These are phyloP conservation scores for Amiota mariae DNA, from an alignment of 2,888 invertebrate genomes.

Conservation along the genomic window DNA sequence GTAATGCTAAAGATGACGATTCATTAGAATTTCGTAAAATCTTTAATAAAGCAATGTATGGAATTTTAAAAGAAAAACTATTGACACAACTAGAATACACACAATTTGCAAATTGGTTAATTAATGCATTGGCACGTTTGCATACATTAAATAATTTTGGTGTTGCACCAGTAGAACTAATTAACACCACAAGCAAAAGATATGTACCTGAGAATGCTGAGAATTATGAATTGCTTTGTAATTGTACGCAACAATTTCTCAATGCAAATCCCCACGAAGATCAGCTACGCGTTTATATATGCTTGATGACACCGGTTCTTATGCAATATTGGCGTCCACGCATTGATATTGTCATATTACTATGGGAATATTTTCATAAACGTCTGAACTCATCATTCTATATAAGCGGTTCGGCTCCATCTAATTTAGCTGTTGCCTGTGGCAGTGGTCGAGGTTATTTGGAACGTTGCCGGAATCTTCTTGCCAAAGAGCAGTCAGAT, in stretches of 20 bases:
- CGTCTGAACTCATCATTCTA: constrained; percentile 76
- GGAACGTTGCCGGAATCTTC: constrained; percentile 71
- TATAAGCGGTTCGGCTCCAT: constrained; percentile 73
- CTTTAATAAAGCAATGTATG: constrained; percentile 70
- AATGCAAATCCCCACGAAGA: constrained; percentile 74
- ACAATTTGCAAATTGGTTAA: constrained; percentile 74
- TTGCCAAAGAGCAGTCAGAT: constrained; percentile 57
- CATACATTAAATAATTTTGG: constrained; percentile 72
- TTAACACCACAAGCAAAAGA: constrained; percentile 44
- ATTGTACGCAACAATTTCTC: constrained; percentile 73
- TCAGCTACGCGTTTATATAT: constrained; percentile 74
- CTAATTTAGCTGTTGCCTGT: constrained; percentile 72
- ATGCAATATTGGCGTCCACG: constrained; percentile 74
- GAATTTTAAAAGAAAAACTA: constrained; percentile 35
- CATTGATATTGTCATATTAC: constrained; percentile 72
- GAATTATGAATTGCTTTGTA: constrained; percentile 74
- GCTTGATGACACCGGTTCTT: constrained; percentile 72
- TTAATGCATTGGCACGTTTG: constrained; percentile 73
- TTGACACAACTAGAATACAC: constrained; percentile 47
- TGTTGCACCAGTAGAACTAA: neutral
- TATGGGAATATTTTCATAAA: constrained; percentile 78
- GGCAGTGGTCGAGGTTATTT: constrained; percentile 67
- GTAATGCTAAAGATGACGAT: constrained; percentile 26
- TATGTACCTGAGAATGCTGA: constrained; percentile 51
- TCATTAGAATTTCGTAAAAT: constrained; percentile 73